Base-by-base conservation (phyloP, 2,113 vertebrate species). In the Oxygymnocypris stewartii region DNA sequence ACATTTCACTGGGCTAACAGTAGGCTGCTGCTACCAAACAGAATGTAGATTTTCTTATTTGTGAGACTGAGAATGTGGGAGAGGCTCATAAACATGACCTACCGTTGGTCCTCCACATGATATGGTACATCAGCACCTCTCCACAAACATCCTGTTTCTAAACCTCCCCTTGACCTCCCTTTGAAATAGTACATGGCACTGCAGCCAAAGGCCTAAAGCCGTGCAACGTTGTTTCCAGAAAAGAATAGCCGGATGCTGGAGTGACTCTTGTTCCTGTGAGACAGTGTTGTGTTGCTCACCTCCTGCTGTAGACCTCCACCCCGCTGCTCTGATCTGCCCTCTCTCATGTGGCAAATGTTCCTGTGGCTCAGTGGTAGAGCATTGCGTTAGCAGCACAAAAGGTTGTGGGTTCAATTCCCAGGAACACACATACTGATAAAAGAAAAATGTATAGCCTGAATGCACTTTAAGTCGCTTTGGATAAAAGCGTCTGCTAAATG, bases 211-310 rank as follows among this genome's bases (percentile, higher is more conserved):
- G 35, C 79, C 73, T 40, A 65, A 85, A 85, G 79, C 59, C 28
- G 14, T 63, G 87, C 49, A 84, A 84, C 63, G 28, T 61, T 86
- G 87, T 75, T 86, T 88, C 80, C 74, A 79, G 87, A 86, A 75
- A 13, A 75, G 79, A 82, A 88, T 85, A 77, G 37, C 44, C 49
- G 14, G 25, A 11, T 40, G 84, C 16, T 88, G 71, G 13, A 65
- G 79, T 82, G 54, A 86, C 79, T 79, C 74, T 20, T 31, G 54
- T 57, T 42, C 47, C 59, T 20, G 25, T 44, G 75, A 67, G 25
- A 31, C 16, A 25, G 81, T 73, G 25, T 25, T 16, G 78, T 61
- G 78, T 80, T 35, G 78, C 18, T 37, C 31, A 69, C 14, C 65
- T 69, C 28, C 28, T 14, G 13, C 25, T 65, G 28, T 37, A 71